These are phyloP conservation scores for Hestina assimilis DNA, from an alignment of 1,140 invertebrate species.

Conservation along the genomic window DNA sequence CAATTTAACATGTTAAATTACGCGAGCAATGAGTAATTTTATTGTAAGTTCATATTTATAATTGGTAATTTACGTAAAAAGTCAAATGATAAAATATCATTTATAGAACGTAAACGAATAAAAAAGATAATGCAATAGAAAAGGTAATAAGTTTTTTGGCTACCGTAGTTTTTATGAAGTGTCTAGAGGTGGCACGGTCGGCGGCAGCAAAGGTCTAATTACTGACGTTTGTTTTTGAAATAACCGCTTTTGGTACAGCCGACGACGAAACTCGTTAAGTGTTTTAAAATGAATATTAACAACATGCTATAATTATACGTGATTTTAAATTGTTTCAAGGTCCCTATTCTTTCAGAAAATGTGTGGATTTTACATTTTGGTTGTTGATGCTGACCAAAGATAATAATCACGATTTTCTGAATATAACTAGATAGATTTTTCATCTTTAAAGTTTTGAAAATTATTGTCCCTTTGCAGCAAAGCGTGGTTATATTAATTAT, in stretches of 20 bases:
- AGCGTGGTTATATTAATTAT: too few relatives aligned
- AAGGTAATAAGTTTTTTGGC: constrained; percentile 50
- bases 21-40: too few relatives aligned
- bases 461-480: too few relatives aligned
- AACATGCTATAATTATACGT: background rate
- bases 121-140: constrained; percentile 16
- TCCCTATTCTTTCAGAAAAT: too few relatives aligned
- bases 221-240: constrained; percentile 73
- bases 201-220: constrained; percentile 62
- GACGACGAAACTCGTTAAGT: constrained; percentile 35
- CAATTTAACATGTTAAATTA: too few relatives aligned
- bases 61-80: constrained; percentile 3
- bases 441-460: too few relatives aligned
- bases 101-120: background rate
- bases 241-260: constrained; percentile 53
- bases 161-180: constrained; percentile 53
- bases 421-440: too few relatives aligned
- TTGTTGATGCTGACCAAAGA: too few relatives aligned
- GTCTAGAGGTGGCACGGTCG: constrained; percentile 38
- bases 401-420: too few relatives aligned
- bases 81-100: background rate
- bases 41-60: too few relatives aligned
- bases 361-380: too few relatives aligned
- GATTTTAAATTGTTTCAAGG: background rate
- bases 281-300: constrained; percentile 26